Conservation (phyloP, 2,113 vertebrate species). For the Isurus oxyrinchus region DNA sequence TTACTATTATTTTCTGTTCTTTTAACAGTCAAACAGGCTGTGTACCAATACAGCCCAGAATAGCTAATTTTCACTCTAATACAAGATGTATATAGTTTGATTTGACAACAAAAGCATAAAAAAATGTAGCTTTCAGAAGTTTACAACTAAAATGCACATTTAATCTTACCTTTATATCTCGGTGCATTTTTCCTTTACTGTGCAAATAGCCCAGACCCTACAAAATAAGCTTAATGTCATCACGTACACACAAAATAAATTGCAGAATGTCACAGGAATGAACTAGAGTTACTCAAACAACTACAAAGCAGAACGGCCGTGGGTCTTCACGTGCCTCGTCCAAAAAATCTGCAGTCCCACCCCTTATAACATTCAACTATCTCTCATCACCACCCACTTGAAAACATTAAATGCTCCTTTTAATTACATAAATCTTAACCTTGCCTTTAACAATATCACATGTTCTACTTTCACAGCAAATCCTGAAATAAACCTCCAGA, state of each 20-base stretch:
- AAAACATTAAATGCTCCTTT: no score
- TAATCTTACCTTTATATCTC: conserved; percentile 89
- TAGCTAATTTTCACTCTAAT: not conserved
- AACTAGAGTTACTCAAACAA: not conserved
- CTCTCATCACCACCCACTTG: not conserved
- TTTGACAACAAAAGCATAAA: not conserved
- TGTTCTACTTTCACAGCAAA: not conserved
- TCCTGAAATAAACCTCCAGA: not conserved
- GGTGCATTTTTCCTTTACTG: conserved; percentile 93
- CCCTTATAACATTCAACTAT: not conserved
- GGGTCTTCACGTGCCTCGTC: not conserved
- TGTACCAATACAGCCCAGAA: not conserved
- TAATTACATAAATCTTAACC: not conserved
- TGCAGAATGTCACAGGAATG: not conserved
- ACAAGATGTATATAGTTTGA: not conserved
- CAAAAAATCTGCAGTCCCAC: not conserved
- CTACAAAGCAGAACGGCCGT: not conserved
- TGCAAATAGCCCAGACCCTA: conserved; percentile 95
- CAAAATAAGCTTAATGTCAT: not conserved
- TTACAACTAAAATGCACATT: conserved; percentile 5
- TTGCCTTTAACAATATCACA: not conserved
- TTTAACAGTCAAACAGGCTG: not conserved
- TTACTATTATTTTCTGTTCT: not conserved
- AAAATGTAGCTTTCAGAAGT: not conserved
- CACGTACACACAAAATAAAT: not conserved